Conservation (phyloP, 2,797 vertebrate species). For the Neomorphus geoffroyi region DNA sequence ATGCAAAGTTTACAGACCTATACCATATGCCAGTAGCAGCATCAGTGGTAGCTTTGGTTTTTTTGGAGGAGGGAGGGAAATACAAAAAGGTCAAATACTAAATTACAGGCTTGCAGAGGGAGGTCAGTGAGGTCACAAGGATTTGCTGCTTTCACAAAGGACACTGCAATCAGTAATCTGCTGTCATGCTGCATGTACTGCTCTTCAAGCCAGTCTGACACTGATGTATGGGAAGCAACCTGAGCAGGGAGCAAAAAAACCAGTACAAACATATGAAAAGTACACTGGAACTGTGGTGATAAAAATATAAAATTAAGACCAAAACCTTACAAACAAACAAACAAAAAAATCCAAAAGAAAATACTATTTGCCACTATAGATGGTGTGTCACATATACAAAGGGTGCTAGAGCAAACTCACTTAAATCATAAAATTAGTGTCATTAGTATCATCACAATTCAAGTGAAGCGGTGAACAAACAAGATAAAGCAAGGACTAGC, state of each 20-base stretch:
- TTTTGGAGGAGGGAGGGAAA: background rate
- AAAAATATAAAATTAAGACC: background rate
- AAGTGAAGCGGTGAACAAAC: background rate
- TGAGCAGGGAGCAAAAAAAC: background rate
- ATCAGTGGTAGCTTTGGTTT: background rate
- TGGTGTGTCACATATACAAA: background rate
- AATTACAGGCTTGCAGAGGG: background rate
- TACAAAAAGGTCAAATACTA: slow-evolving; percentile 28
- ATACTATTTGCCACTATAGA: background rate
- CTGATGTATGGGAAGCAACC: slow-evolving; percentile 14
- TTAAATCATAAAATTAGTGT: background rate
- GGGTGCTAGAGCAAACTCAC: background rate
- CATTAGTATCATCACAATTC: background rate
- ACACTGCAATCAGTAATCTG: slow-evolving; percentile 18
- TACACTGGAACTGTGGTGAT: background rate
- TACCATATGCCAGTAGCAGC: background rate
- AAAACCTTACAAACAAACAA: background rate
- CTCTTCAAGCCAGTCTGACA: slow-evolving; percentile 9
- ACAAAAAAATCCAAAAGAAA: background rate
- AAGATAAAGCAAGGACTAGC: background rate
- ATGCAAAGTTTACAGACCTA: background rate
- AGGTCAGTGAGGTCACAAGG: background rate
- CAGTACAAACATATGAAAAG: background rate
- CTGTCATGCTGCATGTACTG: background rate
- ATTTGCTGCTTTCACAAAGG: slow-evolving; percentile 44